Evolutionary conservation across 2,888 invertebrate genomes (phyloP), one percentile per base, ranked within the genome.

Genomic region (Amorpha juglandis): DNA sequence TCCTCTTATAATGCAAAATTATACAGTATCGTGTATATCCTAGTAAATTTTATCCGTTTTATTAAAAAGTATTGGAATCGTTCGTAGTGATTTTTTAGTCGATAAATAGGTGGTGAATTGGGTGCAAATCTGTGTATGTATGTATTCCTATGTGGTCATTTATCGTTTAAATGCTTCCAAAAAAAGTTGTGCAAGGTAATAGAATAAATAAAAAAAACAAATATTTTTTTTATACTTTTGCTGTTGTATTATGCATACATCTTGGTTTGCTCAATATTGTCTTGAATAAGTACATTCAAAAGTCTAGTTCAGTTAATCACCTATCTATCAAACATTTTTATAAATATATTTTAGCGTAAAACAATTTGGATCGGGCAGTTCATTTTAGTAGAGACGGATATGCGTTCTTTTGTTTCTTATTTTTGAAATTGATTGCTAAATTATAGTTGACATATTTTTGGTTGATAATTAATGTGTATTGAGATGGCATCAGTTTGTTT

Each of bases 101-200:
- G 71, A 69, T 77, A 80, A 73, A 75, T 87, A 87, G 86, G 85
- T 88, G 88, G 85, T 87, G 84, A 86, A 86, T 87, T 86, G 79
- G 87, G 19, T 48, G 19, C 8, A 19, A 33, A 77, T 75, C 70
- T 70, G 70, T 69, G 73, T 64, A 62, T 71, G 65, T 73, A 67
- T 68, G 35, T n/a, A 47, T 64, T 45, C 42, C 38, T 45, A 64
- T 63, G 53, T 45, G n/a, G 45, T 35, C 38, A 48, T 66, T 70
- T 64, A 62, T 72, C 62, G 66, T 71, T 67, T 68, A 66, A 70
- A 65, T 79, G 80, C 81, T 83, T 84, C 80, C 79, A 80, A 75
- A 35, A 75, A 35, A 80, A 78, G 79, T 77, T 81, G 81, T 81
- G 78, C 76, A 74, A 75, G 69, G 65, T 74, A 78, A 80, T 80